These are phyloP conservation scores for Monomorium pharaonis DNA, from an alignment of 1,140 invertebrate genomes.

Conservation along the genomic window DNA sequence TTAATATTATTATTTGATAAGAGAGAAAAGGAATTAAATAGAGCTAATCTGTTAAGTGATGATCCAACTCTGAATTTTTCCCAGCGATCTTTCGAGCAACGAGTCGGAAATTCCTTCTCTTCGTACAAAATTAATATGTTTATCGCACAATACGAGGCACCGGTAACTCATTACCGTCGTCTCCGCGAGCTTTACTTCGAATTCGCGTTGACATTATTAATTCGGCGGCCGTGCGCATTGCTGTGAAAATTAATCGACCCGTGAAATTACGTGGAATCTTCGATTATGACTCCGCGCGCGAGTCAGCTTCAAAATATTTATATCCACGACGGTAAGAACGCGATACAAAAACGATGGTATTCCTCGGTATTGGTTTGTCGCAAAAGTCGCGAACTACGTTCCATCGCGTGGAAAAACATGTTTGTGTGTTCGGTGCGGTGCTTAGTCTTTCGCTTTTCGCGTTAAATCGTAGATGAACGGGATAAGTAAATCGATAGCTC, in stretches of 20 bases:
- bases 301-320: slow-evolving; percentile 51
- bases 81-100: background rate
- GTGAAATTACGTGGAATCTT: background rate
- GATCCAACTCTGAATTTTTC: background rate
- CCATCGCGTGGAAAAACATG: background rate
- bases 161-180: slow-evolving; percentile 32
- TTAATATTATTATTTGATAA: background rate
- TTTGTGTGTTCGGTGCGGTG: background rate
- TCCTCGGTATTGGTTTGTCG: background rate
- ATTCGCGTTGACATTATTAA: slow-evolving; percentile 42
- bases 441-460: background rate
- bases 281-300: background rate
- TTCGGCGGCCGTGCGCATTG: background rate
- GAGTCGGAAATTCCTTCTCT: background rate
- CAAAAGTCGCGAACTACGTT: too few species aligned
- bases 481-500: slow-evolving; percentile 21
- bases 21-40: too few species aligned
- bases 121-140: slow-evolving; percentile 37
- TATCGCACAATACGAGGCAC: background rate
- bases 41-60: background rate
- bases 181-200: slow-evolving; percentile 24
- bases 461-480: background rate
- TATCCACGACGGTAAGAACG: background rate
- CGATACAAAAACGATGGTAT: background rate
- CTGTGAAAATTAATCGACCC: slow-evolving; percentile 11